Conservation (phyloP, 2,888 invertebrate species). For the Tillus elongatus region DNA sequence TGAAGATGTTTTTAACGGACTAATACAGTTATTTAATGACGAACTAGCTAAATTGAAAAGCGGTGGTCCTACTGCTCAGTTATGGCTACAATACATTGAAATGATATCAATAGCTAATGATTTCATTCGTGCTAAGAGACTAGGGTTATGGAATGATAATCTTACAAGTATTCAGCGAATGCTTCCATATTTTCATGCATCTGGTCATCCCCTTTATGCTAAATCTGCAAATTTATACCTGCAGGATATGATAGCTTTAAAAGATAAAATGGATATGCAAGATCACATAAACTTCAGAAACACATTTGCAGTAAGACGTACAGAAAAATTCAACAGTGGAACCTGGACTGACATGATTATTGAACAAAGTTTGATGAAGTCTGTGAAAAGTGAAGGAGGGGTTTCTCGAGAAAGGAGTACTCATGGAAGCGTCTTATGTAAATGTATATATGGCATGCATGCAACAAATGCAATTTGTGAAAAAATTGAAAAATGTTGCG, state of each 20-base stretch:
- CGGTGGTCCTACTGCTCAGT: constrained; percentile 12
- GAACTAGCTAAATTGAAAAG: constrained; percentile 11
- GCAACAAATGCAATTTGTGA: constrained; percentile 28
- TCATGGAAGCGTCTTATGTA: constrained; percentile 24
- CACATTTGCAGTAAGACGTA: constrained; percentile 16
- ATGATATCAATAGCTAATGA: constrained; percentile 18
- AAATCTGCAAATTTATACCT: constrained; percentile 9
- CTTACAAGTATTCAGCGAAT: constrained; percentile 12
- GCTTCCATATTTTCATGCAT: constrained; percentile 14
- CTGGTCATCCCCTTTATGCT: constrained; percentile 15
- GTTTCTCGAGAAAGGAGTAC: constrained; percentile 20
- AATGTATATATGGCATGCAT: constrained; percentile 27
- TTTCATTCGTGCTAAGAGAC: constrained; percentile 18
- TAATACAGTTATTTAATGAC: constrained; percentile 10
- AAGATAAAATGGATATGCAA: constrained; percentile 16
- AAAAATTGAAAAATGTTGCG: constrained; percentile 21
- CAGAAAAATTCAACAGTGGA: constrained; percentile 14
- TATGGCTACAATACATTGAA: constrained; percentile 19
- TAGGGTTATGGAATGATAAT: constrained; percentile 13
- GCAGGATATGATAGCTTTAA: constrained; percentile 16
- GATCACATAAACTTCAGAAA: constrained; percentile 10
- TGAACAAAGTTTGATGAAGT: constrained; percentile 13
- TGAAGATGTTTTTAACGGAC: constrained; percentile 9
- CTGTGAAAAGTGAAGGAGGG: constrained; percentile 18
- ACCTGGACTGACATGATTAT: constrained; percentile 14